Evolutionary conservation across 1,140 invertebrate genomes (phyloP).

Genomic region (Drosophila arizonae): DNA sequence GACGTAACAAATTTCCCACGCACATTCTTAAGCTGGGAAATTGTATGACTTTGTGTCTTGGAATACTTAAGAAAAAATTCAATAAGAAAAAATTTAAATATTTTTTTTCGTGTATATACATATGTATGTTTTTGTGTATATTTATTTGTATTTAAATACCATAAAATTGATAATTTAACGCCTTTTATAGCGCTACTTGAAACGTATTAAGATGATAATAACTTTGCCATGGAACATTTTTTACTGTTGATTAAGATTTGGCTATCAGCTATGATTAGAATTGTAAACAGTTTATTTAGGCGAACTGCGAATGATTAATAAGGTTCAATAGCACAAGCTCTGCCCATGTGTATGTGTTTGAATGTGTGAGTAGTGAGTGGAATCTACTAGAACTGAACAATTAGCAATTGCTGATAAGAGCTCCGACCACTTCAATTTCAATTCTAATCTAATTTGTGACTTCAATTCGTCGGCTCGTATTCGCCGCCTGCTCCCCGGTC

Average conservation of each 20-base stretch:
- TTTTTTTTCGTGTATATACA: too few species aligned
- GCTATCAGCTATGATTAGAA: slow-evolving; percentile 7
- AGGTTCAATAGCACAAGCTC: slow-evolving; percentile 3
- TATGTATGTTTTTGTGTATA: too few species aligned
- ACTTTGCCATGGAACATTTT: slow-evolving; percentile 5
- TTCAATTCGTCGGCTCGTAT: too few species aligned
- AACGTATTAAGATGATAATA: neutral
- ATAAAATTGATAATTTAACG: too few species aligned
- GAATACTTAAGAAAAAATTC: too few species aligned
- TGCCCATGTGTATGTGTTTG: neutral
- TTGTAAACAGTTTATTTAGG: slow-evolving; percentile 10
- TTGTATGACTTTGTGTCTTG: too few species aligned
- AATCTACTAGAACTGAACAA: slow-evolving; percentile 9
- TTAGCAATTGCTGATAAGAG: slow-evolving; percentile 5
- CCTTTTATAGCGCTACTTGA: too few species aligned
- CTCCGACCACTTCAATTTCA: neutral
- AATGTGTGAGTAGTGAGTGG: neutral
- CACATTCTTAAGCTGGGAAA: too few species aligned
- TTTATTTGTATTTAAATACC: too few species aligned
- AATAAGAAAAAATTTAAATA: too few species aligned
- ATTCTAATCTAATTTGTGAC: slow-evolving; percentile 18
- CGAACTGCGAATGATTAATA: slow-evolving; percentile 2
- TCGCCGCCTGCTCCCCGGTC: neutral
- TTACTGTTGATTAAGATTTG: neutral
- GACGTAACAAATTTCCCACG: too few species aligned